Evolutionary conservation across 1,140 invertebrate species (phyloP), one percentile per base, ranked within the genome.

Genomic region (Riptortus pedestris): DNA sequence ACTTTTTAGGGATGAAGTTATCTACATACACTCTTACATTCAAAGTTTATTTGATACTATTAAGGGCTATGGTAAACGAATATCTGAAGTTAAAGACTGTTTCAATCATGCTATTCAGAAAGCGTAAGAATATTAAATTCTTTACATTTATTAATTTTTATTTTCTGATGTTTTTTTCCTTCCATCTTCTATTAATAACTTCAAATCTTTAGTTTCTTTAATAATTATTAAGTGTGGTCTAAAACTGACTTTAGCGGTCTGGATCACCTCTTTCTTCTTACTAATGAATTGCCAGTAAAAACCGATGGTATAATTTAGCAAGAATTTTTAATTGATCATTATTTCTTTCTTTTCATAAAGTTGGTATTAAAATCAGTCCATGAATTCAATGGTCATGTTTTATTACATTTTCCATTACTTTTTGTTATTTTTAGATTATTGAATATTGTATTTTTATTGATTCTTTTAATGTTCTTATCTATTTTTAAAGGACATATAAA

Each of bases 1-100:
- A 12, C 76, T 99, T 2, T 99, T 98, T 73, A 80, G 96, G 59
- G 97, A 99, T 80, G 97, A 99, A 80, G 92, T 98, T 0, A 83
- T 99, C 60, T 88, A 94, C 70, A 93, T 95, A 66, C 96, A 99
- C 77, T 83, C 90, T 24, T 97, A 95, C 70, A 88, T 98, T 66
- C 89, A 91, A 72, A 79, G 80, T 38, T 97, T 91, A 73, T 97
- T 99, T 76, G 96, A 99, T 73, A 82, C 86, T 7, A 86, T 98
- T 26, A 99, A 98, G 79, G 93, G 94, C 0, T 94, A 94, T 72
- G 83, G 87, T 55, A 98, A 97, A 74, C 78, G 90, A 66, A 85
- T 95, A 43, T 87, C 86, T 0, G 94, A 98, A 77, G 87, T 98
- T 0, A 98, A 96, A 75, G 95, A 98, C 66, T 89, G 89, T 66